Conservation (phyloP, 2,113 vertebrate genomes). For the Sarotherodon lohbergeri region DNA sequence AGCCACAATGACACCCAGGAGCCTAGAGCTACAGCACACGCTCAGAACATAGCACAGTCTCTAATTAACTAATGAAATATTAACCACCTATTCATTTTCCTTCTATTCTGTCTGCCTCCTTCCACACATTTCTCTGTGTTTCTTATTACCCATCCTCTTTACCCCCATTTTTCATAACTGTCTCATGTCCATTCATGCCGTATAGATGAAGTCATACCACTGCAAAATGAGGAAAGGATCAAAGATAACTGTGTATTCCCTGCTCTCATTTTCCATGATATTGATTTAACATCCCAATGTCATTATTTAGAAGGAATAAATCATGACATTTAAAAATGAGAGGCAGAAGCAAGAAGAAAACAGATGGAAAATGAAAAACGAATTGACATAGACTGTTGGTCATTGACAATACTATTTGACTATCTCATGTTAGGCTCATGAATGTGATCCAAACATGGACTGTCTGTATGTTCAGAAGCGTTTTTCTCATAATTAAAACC, state of each 20-base stretch:
- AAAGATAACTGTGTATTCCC: background rate
- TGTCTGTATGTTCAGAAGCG: background rate
- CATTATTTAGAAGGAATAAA: background rate
- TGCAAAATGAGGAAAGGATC: background rate
- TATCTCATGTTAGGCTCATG: background rate
- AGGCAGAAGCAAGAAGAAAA: background rate
- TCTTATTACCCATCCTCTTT: constrained; percentile 50
- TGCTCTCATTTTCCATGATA: background rate
- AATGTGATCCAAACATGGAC: background rate
- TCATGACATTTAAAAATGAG: background rate
- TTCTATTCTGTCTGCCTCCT: constrained; percentile 48
- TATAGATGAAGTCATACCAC: constrained; percentile 2
- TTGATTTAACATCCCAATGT: background rate
- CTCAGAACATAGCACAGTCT: constrained; percentile 57
- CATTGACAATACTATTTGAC: background rate
- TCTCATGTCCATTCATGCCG: background rate
- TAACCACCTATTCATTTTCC: constrained; percentile 67
- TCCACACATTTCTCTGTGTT: constrained; percentile 31
- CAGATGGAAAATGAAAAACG: background rate
- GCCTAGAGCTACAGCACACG: constrained; percentile 64
- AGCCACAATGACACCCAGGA: constrained; percentile 60
- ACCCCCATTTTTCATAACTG: constrained; percentile 39
- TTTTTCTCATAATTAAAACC: background rate
- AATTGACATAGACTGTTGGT: background rate
- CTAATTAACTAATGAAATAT: constrained; percentile 77